phyloP scores from a whole-genome alignment of 2,797 vertebrate genomes.

The Megaceryle alcyon region DNA sequence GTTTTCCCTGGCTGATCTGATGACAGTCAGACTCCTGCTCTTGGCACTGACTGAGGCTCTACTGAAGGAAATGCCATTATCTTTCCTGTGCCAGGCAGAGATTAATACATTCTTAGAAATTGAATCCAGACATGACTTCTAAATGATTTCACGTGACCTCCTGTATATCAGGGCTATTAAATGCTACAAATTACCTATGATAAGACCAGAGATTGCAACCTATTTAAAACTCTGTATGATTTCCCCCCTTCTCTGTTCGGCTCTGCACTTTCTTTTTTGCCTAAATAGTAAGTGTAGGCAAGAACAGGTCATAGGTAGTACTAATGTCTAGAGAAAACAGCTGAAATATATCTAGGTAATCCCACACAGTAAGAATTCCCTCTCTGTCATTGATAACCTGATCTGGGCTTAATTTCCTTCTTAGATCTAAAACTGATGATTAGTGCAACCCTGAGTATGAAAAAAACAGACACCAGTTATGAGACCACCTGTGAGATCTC shows the following conservation, averaged over 20 bases:
- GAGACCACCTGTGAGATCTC: not conserved
- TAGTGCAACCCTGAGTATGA: not conserved
- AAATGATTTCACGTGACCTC: slow-evolving; percentile 65
- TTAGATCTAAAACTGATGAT: not conserved
- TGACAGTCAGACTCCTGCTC: slow-evolving; percentile 55
- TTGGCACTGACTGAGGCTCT: slow-evolving; percentile 27
- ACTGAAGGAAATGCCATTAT: slow-evolving; percentile 69
- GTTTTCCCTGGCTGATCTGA: slow-evolving; percentile 57
- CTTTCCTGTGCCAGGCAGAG: slow-evolving; percentile 58
- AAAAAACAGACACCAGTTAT: not conserved
- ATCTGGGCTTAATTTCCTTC: not conserved
- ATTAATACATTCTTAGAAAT: slow-evolving; percentile 69
- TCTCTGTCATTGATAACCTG: not conserved
- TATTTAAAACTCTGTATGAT: slow-evolving; percentile 32
- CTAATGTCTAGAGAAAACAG: not conserved
- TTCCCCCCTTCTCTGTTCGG: not conserved
- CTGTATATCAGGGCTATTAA: slow-evolving; percentile 59
- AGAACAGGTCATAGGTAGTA: not conserved
- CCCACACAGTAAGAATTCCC: not conserved
- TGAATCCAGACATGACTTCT: slow-evolving; percentile 65
- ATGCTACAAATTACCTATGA: slow-evolving; percentile 67
- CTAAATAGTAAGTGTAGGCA: not conserved
- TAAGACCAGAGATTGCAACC: slow-evolving; percentile 48
- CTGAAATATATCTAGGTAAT: not conserved
- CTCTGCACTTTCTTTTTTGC: not conserved